Conservation (phyloP, 64 coral and sea anemone species). For the Montipora cactus region DNA sequence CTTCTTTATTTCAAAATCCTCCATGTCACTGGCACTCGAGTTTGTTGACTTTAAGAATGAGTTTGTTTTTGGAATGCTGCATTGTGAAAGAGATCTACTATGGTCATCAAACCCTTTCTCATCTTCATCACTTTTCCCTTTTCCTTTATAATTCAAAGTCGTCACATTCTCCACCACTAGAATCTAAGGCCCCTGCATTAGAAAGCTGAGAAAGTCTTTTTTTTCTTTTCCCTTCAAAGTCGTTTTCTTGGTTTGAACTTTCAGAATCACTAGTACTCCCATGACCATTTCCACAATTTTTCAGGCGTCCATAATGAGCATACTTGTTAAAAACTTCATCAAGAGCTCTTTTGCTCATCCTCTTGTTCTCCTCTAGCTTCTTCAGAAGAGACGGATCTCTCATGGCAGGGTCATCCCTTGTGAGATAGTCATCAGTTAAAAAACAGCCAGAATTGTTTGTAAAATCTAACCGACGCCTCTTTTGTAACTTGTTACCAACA, state of each 20-base stretch:
- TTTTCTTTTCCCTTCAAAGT: background rate
- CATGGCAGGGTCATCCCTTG: conserved; percentile 82
- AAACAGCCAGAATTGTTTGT: conserved; percentile 88
- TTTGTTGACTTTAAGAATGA: background rate
- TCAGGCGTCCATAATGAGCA: conserved; percentile 56
- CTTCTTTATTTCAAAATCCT: background rate
- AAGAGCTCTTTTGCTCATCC: conserved; percentile 42
- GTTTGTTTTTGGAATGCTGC: too few relatives aligned
- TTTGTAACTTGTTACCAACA: conserved; percentile 92
- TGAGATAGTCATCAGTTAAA: conserved; percentile 68
- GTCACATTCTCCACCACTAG: conserved; percentile 24
- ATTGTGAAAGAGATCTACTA: too few relatives aligned
- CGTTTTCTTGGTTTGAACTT: background rate
- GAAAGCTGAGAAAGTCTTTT: conserved; percentile 31
- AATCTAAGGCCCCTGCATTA: conserved; percentile 3
- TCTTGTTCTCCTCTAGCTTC: conserved; percentile 85
- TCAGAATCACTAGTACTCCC: conserved; percentile 12
- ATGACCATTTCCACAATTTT: background rate
- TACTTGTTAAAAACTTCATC: conserved; percentile 86
- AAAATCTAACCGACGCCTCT: conserved; percentile 84
- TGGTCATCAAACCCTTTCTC: too few relatives aligned
- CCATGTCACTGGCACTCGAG: background rate
- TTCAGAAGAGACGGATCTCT: conserved; percentile 20
- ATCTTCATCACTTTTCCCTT: background rate
- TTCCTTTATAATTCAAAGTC: background rate